phyloP scores from a whole-genome alignment of 2,797 vertebrate species.

The Menidia menidia region DNA sequence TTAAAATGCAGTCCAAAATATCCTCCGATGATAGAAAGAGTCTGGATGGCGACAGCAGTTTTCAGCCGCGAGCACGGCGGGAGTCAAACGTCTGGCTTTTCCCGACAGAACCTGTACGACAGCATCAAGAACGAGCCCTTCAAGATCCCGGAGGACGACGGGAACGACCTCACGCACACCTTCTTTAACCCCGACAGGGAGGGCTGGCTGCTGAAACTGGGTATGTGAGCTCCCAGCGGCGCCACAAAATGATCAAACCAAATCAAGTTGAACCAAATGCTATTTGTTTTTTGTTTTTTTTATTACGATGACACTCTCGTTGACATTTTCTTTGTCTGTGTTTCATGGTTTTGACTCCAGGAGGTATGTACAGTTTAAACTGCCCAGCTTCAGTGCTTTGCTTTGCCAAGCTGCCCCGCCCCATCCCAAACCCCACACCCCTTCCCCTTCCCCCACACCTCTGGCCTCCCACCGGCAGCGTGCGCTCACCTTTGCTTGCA shows the following conservation, averaged over 20 bases:
- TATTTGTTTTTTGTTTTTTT: not conserved
- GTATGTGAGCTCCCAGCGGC: slow-evolving; percentile 69
- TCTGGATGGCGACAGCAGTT: too few relatives aligned
- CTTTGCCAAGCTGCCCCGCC: slow-evolving; percentile 62
- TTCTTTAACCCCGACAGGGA: slow-evolving; percentile 97
- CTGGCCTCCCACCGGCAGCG: slow-evolving; percentile 61
- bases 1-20: too few relatives aligned
- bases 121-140: slow-evolving; percentile 95
- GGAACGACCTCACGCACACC: slow-evolving; percentile 94
- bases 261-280: not conserved
- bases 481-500: slow-evolving; percentile 50
- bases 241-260: too few relatives aligned
- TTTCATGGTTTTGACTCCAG: slow-evolving; percentile 94
- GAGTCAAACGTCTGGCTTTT: too few relatives aligned
- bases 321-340: slow-evolving; percentile 87
- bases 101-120: slow-evolving; percentile 88
- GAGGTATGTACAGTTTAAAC: slow-evolving; percentile 90
- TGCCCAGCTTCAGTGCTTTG: slow-evolving; percentile 41
- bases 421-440: too few relatives aligned
- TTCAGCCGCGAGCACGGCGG: too few relatives aligned
- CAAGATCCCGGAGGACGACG: slow-evolving; percentile 94
- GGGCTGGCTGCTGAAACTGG: slow-evolving; percentile 95
- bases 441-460: slow-evolving; percentile 26
- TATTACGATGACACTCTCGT: slow-evolving; percentile 8
- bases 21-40: too few relatives aligned